Evolutionary conservation across 2,888 invertebrate genomes (phyloP), one percentile per base, ranked within the genome.

Genomic region (Selenia dentaria): DNA sequence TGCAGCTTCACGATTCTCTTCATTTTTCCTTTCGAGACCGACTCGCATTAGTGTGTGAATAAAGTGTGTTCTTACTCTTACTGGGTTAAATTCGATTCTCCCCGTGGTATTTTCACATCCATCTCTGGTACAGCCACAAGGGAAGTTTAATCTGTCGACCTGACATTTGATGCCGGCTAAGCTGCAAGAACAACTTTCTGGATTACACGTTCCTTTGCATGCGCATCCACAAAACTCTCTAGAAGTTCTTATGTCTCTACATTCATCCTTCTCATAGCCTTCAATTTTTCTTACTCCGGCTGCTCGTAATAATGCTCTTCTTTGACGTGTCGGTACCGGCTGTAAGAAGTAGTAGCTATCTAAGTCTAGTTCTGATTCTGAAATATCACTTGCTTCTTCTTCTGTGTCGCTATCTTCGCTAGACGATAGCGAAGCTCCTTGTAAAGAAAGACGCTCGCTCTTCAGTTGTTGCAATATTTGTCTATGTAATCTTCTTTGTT

Each of bases 121-220:
- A 67, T 98, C 98, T 62, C 97, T 94, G 1, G 96, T 95, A 83
- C 99, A 99, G 6, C 98, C 98, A 80, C 99, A 99, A 0, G 99
- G 99, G 76, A 99, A 99, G 73, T 97, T 97, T 50, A 97, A 92
- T 51, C 99, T 93, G 83, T 99, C 99, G 40, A 99, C 98, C 92
- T 98, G 98, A 80, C 99, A 99, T 91, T 98, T 98, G 59, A 99
- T 99, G 51, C 98, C 98, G 29, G 96, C 96, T 73, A 96, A 94
- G 77, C 97, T 97, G 87, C 99, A 99, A 9, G 96, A 95, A 81
- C 99, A 99, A 12, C 95, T 97, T 67, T 98, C 98, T 0, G 99
- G 99, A 90, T 98, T 97, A 87, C 99, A 99, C 72, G 95, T 95
- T 36, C 96, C 96, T 80, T 97, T 96, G 76, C 98, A 98, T 32